Evolutionary conservation across 92 coral and sea anemone genomes (phyloP).

Genomic region (Muricea muricata): DNA sequence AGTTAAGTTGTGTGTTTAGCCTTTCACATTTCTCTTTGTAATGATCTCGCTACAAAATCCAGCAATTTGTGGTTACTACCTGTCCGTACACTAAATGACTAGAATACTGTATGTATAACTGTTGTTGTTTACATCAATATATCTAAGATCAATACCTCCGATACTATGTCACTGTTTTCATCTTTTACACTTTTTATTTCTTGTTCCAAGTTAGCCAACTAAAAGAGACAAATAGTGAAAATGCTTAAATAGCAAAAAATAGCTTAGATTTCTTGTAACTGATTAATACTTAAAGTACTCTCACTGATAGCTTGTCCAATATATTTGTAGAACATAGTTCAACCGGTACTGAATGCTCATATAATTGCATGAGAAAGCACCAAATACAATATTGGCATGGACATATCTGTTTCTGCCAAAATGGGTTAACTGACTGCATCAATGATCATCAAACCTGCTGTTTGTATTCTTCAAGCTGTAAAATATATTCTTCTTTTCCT

Average conservation of each 20-base stretch:
- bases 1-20: constrained; percentile 92
- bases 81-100: neutral
- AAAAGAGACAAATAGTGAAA: neutral
- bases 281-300: too few relatives aligned
- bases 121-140: neutral
- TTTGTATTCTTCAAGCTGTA: constrained; percentile 79
- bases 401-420: too few relatives aligned
- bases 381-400: too few relatives aligned
- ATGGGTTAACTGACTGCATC: too few relatives aligned
- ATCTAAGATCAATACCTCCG: constrained; percentile 63
- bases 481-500: constrained; percentile 77
- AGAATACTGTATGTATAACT: neutral
- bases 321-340: too few relatives aligned
- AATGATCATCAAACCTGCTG: constrained; percentile 74
- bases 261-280: too few relatives aligned
- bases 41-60: constrained; percentile 75
- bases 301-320: too few relatives aligned
- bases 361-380: too few relatives aligned
- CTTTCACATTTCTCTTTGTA: constrained; percentile 89
- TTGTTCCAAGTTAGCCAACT: constrained; percentile 84
- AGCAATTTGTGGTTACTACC: neutral
- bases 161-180: constrained; percentile 81
- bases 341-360: too few relatives aligned
- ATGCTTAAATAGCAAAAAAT: too few relatives aligned
- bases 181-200: constrained; percentile 82